Evolutionary conservation across 2,113 vertebrate genomes (phyloP), one percentile per base, ranked within the genome.

Genomic region (Panthera leo): DNA sequence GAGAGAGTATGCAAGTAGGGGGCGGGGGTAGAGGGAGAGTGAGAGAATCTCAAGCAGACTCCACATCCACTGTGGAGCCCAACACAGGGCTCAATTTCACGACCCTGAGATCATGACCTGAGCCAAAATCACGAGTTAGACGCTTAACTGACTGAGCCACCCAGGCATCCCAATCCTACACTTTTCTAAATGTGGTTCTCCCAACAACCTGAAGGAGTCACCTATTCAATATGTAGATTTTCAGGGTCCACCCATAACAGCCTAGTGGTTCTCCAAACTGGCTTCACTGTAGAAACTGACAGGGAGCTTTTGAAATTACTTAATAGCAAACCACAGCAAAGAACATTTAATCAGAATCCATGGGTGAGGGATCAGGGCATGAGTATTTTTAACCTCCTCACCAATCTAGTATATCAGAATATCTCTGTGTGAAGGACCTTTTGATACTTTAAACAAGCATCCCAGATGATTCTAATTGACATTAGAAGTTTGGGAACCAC

Each of bases 131-230:
- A 61, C 8, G 6, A 58, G 58, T 61, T 61, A 61, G 58, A 61
- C 3, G 58, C 58, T 23, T 61, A 61, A 61, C 21, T 55, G 55
- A 55, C 55, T 61, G 58, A 61, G 21, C 58, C 21, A 61, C 58
- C 58, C 18, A 19, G 58, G 58, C 21, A 7, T 61, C 58, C 58
- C 0, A 67, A 36, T 36, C 8, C n/a, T 61, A 65, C 2, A 90
- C 13, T 95, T 61, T 93, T 55, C 75, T 89, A 85, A 95, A 75
- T 61, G 53, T 85, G 67, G 36, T 71, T 97, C 31, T 85, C 45
- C 45, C 93, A 34, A 21, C 42, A n/a, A 87, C 19, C 9, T 4
- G 61, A 93, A 79, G 45, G 25, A 78, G 27, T 96, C 48, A 85
- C 55, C 70, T 79, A 55, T 76, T 95, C 31, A 94, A 55, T 10